These are phyloP conservation scores for Pyrocephalus nanus DNA, from an alignment of 2,797 vertebrate species.

Conservation along the genomic window DNA sequence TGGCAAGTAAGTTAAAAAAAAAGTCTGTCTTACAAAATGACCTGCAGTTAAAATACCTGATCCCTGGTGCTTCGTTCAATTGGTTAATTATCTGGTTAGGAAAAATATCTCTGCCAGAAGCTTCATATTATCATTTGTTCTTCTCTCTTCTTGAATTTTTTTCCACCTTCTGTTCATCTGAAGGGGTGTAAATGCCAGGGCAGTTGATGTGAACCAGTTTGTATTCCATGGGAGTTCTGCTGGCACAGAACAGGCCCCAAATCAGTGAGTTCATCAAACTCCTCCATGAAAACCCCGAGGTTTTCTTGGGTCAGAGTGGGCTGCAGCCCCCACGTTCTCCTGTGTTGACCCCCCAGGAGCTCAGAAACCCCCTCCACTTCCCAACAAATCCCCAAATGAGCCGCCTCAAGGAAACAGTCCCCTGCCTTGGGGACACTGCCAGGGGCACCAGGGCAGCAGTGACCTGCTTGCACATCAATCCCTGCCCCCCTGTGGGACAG, in stretches of 20 bases:
- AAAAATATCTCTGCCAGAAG: not conserved
- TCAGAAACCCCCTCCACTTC: not conserved
- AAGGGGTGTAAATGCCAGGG: not conserved
- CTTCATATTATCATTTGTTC: not conserved
- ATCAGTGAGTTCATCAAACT: not conserved
- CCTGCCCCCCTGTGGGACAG: not conserved
- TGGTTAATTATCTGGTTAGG: not conserved
- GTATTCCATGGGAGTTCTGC: not conserved
- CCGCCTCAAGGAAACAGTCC: not conserved
- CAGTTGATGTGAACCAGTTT: not conserved
- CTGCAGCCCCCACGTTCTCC: not conserved
- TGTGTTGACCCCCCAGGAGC: not conserved
- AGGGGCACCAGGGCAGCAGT: not conserved
- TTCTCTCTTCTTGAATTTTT: not conserved
- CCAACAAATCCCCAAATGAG: not conserved
- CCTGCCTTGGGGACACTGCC: not conserved
- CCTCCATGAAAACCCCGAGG: rapidly evolving
- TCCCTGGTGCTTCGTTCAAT: not conserved
- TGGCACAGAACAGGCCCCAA: not conserved
- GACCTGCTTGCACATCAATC: not conserved
- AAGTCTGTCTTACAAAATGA: not conserved
- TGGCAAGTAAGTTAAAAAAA: not conserved
- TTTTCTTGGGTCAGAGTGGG: not conserved
- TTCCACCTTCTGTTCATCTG: not conserved
- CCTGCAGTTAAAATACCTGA: not conserved